phyloP scores from a whole-genome alignment of 2,797 vertebrate species.

The Sebastes wilsoni region DNA sequence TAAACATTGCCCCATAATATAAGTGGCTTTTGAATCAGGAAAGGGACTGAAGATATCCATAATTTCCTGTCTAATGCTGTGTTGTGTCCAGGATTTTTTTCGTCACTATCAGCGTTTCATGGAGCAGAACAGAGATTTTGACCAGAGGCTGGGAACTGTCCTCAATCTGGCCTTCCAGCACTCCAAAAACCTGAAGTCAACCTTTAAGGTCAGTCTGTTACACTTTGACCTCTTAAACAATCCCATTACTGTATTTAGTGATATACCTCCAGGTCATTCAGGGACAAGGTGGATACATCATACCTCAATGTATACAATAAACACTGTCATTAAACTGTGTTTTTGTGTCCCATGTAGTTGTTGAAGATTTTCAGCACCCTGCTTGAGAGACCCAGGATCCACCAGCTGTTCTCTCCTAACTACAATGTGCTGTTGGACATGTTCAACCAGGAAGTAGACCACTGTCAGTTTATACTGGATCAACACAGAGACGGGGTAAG shows the following conservation, averaged over 20 bases:
- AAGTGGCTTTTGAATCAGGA: neutral
- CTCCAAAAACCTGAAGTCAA: slow-evolving; percentile 82
- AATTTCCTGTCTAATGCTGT: slow-evolving; percentile 1
- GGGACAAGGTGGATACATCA: neutral
- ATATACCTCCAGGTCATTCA: neutral
- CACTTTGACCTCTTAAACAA: neutral
- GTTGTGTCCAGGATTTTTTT: slow-evolving; percentile 80
- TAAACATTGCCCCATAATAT: slow-evolving; percentile 1
- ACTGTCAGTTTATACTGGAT: slow-evolving; percentile 79
- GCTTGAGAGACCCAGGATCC: slow-evolving; percentile 79
- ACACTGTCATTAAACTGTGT: neutral
- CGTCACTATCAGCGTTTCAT: slow-evolving; percentile 77
- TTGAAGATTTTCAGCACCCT: slow-evolving; percentile 81
- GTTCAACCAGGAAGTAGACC: slow-evolving; percentile 83
- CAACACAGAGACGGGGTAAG: slow-evolving; percentile 80
- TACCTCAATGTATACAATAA: neutral
- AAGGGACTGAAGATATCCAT: neutral
- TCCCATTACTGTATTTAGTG: neutral
- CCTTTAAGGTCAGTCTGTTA: slow-evolving; percentile 80
- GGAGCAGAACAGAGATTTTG: slow-evolving; percentile 86
- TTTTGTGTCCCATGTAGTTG: slow-evolving; percentile 58
- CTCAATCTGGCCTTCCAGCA: slow-evolving; percentile 87
- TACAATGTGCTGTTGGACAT: slow-evolving; percentile 78
- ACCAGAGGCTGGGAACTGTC: slow-evolving; percentile 85
- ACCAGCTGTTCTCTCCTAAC: slow-evolving; percentile 77